These are phyloP conservation scores for Tridacna crocea DNA, from an alignment of 2,888 invertebrate genomes.

Conservation along the genomic window DNA sequence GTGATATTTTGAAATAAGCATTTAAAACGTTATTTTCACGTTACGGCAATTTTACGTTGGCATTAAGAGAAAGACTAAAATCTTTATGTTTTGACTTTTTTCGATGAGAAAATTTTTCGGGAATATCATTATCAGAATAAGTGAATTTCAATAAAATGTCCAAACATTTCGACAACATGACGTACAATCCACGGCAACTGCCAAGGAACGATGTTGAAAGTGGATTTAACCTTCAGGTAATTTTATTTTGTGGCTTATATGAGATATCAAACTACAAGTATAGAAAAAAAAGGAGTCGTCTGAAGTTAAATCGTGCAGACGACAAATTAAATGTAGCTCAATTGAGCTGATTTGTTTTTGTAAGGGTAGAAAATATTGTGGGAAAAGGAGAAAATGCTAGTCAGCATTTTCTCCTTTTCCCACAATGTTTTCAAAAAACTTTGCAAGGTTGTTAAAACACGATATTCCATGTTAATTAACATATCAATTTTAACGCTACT, in stretches of 20 bases:
- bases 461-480: too few relatives aligned
- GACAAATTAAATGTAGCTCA: too few relatives aligned
- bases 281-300: too few relatives aligned
- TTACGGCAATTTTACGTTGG: too few relatives aligned
- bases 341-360: too few relatives aligned
- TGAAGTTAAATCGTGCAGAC: too few relatives aligned
- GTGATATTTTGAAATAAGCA: background rate
- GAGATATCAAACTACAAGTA: too few relatives aligned
- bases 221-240: slow-evolving; percentile 53
- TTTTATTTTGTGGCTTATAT: background rate
- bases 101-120: background rate
- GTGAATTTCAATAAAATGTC: background rate
- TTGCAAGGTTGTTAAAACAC: too few relatives aligned
- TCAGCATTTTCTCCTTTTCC: background rate
- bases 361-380: background rate
- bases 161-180: slow-evolving; percentile 41
- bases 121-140: background rate
- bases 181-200: slow-evolving; percentile 41
- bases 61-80: too few relatives aligned
- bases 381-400: background rate
- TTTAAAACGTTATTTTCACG: background rate
- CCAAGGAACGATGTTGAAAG: slow-evolving; percentile 49
- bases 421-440: background rate
- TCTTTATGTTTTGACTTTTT: too few relatives aligned
- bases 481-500: too few relatives aligned